Evolutionary conservation across 2,888 invertebrate species (phyloP).

Genomic region (Ectemnius lituratus): DNA sequence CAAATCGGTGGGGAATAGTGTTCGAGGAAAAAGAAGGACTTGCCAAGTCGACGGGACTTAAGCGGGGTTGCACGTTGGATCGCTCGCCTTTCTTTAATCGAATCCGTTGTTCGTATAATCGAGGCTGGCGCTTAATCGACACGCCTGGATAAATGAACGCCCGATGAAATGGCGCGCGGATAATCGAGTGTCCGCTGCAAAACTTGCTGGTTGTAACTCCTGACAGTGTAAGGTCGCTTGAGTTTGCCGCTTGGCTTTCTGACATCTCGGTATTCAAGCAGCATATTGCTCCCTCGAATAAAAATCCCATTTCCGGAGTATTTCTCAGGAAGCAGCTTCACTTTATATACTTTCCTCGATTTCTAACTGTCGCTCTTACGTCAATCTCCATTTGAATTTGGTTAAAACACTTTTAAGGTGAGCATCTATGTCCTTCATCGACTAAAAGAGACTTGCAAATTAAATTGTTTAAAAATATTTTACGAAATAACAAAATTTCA

Average conservation of each 20-base stretch:
- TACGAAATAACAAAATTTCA: too few species aligned
- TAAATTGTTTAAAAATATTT: too few species aligned
- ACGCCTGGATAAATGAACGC: not conserved
- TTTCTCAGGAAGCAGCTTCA: too few species aligned
- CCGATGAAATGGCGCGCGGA: conserved; percentile 1
- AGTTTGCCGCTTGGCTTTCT: not conserved
- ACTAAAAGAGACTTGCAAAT: too few species aligned
- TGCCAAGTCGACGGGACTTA: not conserved
- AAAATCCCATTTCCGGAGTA: too few species aligned
- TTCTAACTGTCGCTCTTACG: too few species aligned
- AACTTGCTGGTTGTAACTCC: conserved; percentile 1
- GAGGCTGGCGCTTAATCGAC: conserved; percentile 4
- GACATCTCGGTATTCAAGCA: not conserved
- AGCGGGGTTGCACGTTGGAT: not conserved
- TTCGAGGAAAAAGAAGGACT: not conserved
- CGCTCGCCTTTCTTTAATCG: conserved; percentile 5
- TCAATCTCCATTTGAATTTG: too few species aligned
- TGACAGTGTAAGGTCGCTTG: not conserved
- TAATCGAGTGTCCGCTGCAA: conserved; percentile 2
- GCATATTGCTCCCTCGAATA: too few species aligned
- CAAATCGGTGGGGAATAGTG: not conserved
- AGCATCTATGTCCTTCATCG: too few species aligned
- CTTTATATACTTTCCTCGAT: too few species aligned
- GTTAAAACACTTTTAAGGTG: too few species aligned
- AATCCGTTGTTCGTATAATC: conserved; percentile 7